Base-by-base conservation (phyloP, 2,888 invertebrate genomes). In the Leptopilina syphax region DNA sequence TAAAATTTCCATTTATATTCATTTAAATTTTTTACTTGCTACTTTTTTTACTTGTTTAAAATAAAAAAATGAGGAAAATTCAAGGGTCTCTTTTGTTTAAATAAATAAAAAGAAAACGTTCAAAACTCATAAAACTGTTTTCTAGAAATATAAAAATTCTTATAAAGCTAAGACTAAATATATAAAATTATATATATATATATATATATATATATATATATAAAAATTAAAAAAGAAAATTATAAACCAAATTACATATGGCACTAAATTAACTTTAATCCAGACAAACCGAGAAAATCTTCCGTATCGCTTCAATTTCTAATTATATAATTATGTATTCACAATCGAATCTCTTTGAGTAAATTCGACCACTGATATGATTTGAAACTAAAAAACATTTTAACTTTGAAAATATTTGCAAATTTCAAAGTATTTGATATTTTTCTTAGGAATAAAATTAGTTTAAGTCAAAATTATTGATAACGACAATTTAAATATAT, bases 241-340 rank as follows among this genome's bases (percentile, higher is more conserved):
- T 27, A 27, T 54, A 54, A 73, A 73, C n/a, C 50, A 73, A 73
- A 5, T 57, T 34, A 68, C 57, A 57, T 73, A 73, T 73, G 73
- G 73, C 73, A 73, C 73, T 73, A n/a, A 73, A n/a, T 73, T 70
- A 27, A 13, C 24, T 27, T 70, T 18, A 50, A 54, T 27, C 24
- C 24, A 27, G 13, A 70, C 70, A 34, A 73, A 5, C 12, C 6
- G 24, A 12, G 27, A 54, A 50, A 57, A 57, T 50, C 54, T 73
- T n/a, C 68, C 68, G 18, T 27, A 27, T 73, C 73, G 73, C 73
- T 73, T 73, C 73, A 73, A 57, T 73, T 73, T 73, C 73, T 54
- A 73, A 57, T 34, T 1, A 34, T 34, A 34, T 18, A 18, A 18
- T 34, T 34, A 3, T 34, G 34, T 34, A 41, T 12, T 54, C 27